Conservation (phyloP, 1,140 invertebrate genomes). For the Rhyacophila brunnea region DNA sequence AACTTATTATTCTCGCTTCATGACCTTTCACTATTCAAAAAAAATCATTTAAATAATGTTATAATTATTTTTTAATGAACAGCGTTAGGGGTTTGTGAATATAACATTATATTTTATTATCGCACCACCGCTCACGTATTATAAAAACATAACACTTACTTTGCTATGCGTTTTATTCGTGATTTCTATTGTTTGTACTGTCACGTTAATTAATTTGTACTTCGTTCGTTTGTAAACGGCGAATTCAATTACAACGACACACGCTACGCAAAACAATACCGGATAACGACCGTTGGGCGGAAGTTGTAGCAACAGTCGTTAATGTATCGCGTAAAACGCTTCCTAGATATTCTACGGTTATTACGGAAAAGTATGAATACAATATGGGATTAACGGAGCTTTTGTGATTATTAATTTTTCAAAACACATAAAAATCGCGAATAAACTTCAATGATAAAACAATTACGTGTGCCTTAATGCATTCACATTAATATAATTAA, state of each 20-base stretch:
- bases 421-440: too few relatives aligned
- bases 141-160: background rate
- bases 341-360: conserved; percentile 1
- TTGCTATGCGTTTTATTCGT: background rate
- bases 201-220: conserved; percentile 10
- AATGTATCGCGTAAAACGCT: conserved; percentile 15
- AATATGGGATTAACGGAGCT: background rate
- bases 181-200: background rate
- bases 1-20: too few relatives aligned
- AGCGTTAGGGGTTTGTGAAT: too few relatives aligned
- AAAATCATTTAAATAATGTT: too few relatives aligned
- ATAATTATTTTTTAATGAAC: too few relatives aligned
- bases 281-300: conserved; percentile 9
- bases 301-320: conserved; percentile 18
- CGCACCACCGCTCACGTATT: background rate
- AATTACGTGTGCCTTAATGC: too few relatives aligned
- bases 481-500: too few relatives aligned
- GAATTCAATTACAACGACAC: conserved; percentile 17
- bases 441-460: too few relatives aligned
- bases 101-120: background rate
- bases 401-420: too few relatives aligned
- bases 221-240: conserved; percentile 3
- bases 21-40: too few relatives aligned
- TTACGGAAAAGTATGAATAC: conserved; percentile 4
- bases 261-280: conserved; percentile 10